Evolutionary conservation across 2,797 vertebrate species (phyloP).

Genomic region (Otolemur crassicaudatus): DNA sequence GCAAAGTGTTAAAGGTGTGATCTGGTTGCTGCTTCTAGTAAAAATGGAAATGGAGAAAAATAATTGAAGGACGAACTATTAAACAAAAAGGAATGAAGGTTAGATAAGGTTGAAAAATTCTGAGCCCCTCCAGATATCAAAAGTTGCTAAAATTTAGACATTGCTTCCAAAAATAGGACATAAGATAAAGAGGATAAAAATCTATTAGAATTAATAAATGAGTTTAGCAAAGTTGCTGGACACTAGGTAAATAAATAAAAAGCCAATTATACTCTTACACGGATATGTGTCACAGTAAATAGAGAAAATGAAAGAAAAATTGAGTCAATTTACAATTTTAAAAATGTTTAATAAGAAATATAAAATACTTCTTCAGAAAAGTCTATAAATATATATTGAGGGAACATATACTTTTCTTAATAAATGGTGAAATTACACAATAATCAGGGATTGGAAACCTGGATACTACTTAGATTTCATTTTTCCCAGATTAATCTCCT

Average conservation of each 20-base stretch:
- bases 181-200: background rate
- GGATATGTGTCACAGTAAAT: background rate
- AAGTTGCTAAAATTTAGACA: background rate
- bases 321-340: background rate
- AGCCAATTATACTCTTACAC: background rate
- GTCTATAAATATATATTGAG: background rate
- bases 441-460: background rate
- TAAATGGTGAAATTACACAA: background rate
- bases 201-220: background rate
- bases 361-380: background rate
- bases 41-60: background rate
- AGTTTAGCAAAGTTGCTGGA: background rate
- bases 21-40: background rate
- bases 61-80: background rate
- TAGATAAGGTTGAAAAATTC: background rate
- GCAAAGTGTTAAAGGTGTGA: background rate
- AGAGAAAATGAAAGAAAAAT: background rate
- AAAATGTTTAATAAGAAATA: background rate
- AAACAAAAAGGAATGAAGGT: background rate
- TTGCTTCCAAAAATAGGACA: background rate
- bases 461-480: background rate
- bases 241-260: background rate
- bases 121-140: background rate
- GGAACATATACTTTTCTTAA: background rate
- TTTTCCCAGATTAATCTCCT: background rate